Base-by-base conservation (phyloP, 2,113 vertebrate species). In the Brachionichthys hirsutus region DNA sequence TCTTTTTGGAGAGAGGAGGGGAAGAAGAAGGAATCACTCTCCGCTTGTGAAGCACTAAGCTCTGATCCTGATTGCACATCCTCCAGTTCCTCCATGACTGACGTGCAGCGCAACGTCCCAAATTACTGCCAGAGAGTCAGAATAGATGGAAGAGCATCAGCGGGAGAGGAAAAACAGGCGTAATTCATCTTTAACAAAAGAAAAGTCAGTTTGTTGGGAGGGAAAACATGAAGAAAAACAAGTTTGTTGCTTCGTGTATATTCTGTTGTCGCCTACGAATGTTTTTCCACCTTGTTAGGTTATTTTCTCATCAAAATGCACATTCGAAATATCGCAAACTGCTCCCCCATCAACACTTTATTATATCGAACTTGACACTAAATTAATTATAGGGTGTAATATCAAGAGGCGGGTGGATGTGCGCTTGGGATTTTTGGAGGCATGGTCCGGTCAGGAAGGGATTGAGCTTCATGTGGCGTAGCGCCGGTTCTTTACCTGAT, bases 21-120 rank as follows among this genome's bases (percentile, higher is more conserved):
- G 72, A 35, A 55, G 68, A 71, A 15, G 48, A 65, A 74, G 70
- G 50, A 67, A 80, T 78, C 77, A 76, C 71, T 78, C 71, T 78
- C 66, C 46, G 59, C 58, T 12, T 62, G 65, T 59, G 60, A 19
- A 43, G 47, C 56, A n/a, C 65, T 17, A 48, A 38, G 16, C 9
- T 59, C 64, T 54, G 70, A 76, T 82, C 73, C 75, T 58, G 76
- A 85, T 81, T 70, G 82, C 54, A 66, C 64, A 68, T 62, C 61
- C 70, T 75, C 55, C 54, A 54, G 64, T 16, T 19, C 61, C 22
- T 19, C 24, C 65, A 22, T 75, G 75, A 84, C 78, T 83, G 78
- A 71, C 78, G 73, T 73, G 43, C 69, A 40, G 55, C 65, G 80
- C 81, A 84, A 80, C 81, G 73, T 82, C 48, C 53, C 73, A 84